These are phyloP conservation scores for Tonatia bakeri DNA, from an alignment of 2,113 vertebrate genomes.

Conservation along the genomic window DNA sequence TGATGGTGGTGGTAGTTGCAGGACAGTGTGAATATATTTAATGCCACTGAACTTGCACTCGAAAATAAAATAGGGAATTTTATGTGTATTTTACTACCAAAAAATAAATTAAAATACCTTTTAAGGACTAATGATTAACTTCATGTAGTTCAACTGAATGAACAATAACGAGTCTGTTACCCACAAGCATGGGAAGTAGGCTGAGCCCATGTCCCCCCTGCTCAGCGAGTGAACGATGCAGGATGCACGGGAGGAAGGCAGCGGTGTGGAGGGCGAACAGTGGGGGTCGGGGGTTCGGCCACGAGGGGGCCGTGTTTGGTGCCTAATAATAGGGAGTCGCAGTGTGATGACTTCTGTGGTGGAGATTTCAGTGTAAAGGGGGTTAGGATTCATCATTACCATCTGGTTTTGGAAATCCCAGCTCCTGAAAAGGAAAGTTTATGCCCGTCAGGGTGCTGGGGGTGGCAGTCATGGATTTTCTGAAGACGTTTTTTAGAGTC, in stretches of 20 bases:
- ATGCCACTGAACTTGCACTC: not conserved
- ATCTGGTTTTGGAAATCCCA: not conserved
- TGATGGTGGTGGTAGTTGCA: not conserved
- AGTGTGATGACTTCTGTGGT: not conserved
- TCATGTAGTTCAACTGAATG: not conserved
- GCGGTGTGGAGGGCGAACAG: not conserved
- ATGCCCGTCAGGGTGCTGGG: fast-evolving
- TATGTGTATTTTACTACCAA: not conserved
- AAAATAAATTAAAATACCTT: not conserved
- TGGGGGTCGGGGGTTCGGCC: not conserved
- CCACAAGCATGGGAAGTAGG: not conserved
- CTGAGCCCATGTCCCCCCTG: not conserved
- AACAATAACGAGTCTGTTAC: not conserved
- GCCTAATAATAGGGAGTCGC: not conserved
- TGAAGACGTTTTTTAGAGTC: not conserved
- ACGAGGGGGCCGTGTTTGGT: no score
- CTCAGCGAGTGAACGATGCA: not conserved
- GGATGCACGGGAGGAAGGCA: not conserved
- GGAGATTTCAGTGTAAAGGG: not conserved
- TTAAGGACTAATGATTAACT: not conserved
- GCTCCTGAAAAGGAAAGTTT: not conserved
- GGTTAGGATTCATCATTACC: not conserved
- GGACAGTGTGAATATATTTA: not conserved
- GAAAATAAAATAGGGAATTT: not conserved
- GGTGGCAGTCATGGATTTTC: not conserved